Conservation (phyloP, 1,140 invertebrate species). For the Thalassaphorura encarpata region DNA sequence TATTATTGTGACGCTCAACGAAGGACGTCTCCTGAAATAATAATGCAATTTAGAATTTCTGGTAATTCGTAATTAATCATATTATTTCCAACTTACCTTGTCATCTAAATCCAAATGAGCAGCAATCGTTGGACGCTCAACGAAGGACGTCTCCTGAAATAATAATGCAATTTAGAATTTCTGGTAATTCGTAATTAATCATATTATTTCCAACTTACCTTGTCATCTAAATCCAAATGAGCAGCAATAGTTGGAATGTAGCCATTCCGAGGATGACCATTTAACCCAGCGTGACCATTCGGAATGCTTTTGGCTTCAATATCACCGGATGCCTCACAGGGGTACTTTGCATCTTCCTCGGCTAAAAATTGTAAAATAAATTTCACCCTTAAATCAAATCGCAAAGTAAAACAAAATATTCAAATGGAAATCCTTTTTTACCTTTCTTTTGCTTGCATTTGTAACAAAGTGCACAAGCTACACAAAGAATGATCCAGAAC, state of each 20-base stretch:
- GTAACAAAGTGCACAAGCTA: slow-evolving; percentile 30
- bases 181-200: not conserved
- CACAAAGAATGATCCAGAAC: slow-evolving; percentile 30
- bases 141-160: too few species aligned
- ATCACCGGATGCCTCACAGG: slow-evolving; percentile 20
- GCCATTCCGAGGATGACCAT: slow-evolving; percentile 19
- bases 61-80: not conserved
- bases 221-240: slow-evolving; percentile 27
- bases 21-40: slow-evolving; percentile 29
- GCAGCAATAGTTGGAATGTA: slow-evolving; percentile 29
- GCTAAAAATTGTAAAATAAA: slow-evolving; percentile 13
- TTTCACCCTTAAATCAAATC: too few species aligned
- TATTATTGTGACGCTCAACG: slow-evolving; percentile 31
- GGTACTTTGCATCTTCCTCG: slow-evolving; percentile 29
- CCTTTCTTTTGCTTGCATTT: slow-evolving; percentile 32
- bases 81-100: slow-evolving; percentile 17
- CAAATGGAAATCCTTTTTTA: not conserved
- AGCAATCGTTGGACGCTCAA: slow-evolving; percentile 26
- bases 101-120: slow-evolving; percentile 27
- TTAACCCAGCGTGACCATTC: slow-evolving; percentile 11
- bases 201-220: slow-evolving; percentile 12
- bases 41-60: not conserved
- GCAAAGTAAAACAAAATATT: not conserved
- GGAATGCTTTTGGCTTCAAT: slow-evolving; percentile 21
- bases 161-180: too few species aligned